Evolutionary conservation across 2,888 invertebrate genomes (phyloP).

Genomic region (Cheilosia variabilis): DNA sequence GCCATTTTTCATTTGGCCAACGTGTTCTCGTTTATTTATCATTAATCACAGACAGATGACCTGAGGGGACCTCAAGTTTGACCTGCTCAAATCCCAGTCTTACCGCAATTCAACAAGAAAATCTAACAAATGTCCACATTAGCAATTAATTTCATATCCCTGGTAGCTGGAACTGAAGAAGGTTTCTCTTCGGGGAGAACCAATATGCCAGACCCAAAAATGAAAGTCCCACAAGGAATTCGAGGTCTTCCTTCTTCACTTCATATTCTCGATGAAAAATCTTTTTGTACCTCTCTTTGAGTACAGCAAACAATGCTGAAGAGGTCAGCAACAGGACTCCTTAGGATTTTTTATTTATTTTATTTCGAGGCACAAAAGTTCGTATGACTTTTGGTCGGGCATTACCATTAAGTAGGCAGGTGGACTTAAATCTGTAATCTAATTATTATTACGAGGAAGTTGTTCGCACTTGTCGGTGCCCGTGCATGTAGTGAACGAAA

Average conservation of each 20-base stretch:
- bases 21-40: slow-evolving; percentile 38
- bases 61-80: slow-evolving; percentile 18
- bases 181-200: background rate
- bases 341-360: background rate
- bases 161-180: background rate
- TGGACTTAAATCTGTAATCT: slow-evolving; percentile 44
- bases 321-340: background rate
- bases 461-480: slow-evolving; percentile 2
- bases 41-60: slow-evolving; percentile 32
- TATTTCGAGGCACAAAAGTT: background rate
- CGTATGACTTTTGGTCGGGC: slow-evolving; percentile 49
- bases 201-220: background rate
- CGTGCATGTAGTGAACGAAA: slow-evolving; percentile 58
- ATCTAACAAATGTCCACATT: slow-evolving; percentile 29
- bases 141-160: slow-evolving; percentile 22
- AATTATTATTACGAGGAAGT: slow-evolving; percentile 42
- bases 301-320: background rate
- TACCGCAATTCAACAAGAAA: slow-evolving; percentile 9
- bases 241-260: background rate
- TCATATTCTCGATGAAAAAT: slow-evolving; percentile 3
- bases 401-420: slow-evolving; percentile 49
- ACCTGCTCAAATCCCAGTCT: slow-evolving; percentile 26
- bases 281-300: background rate
- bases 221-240: slow-evolving; percentile 15
- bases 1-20: slow-evolving; percentile 4